phyloP scores from a whole-genome alignment of 2,113 vertebrate species.

The Dissostichus mawsoni region DNA sequence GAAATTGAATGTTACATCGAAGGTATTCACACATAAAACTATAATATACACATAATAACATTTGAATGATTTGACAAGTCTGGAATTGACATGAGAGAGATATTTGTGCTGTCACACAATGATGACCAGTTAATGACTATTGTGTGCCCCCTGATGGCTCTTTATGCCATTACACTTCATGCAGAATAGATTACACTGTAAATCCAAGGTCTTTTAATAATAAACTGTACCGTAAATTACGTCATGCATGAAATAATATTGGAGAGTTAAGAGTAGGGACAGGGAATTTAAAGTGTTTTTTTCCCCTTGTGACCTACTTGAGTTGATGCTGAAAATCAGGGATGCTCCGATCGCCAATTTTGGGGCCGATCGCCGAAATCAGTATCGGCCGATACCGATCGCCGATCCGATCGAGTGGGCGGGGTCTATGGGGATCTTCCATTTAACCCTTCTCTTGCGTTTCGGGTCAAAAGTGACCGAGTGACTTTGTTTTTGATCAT shows the following conservation, averaged over 20 bases:
- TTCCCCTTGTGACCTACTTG: not conserved
- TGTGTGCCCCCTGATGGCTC: constrained; percentile 55
- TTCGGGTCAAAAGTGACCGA: no score
- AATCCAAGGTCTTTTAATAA: constrained; percentile 43
- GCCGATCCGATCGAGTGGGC: no score
- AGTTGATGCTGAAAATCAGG: not conserved
- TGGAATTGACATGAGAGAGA: not conserved
- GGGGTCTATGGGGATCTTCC: no score
- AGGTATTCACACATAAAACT: not conserved
- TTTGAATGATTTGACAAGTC: not conserved
- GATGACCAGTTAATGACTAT: constrained; percentile 14
- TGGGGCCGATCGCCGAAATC: no score
- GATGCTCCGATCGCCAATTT: no score
- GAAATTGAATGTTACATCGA: not conserved
- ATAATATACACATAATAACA: no score
- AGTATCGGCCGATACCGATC: no score
- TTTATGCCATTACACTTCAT: constrained; percentile 18
- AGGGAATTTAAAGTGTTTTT: constrained; percentile 3
- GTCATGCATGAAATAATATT: not conserved
- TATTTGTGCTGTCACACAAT: constrained; percentile 5
- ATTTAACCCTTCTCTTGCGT: no score
- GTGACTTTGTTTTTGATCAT: no score
- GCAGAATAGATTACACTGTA: not conserved
- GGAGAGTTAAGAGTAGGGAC: not conserved
- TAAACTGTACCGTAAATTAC: constrained; percentile 10